Evolutionary conservation across 2,888 invertebrate genomes (phyloP).

Genomic region (Eristalinus aeneus): DNA sequence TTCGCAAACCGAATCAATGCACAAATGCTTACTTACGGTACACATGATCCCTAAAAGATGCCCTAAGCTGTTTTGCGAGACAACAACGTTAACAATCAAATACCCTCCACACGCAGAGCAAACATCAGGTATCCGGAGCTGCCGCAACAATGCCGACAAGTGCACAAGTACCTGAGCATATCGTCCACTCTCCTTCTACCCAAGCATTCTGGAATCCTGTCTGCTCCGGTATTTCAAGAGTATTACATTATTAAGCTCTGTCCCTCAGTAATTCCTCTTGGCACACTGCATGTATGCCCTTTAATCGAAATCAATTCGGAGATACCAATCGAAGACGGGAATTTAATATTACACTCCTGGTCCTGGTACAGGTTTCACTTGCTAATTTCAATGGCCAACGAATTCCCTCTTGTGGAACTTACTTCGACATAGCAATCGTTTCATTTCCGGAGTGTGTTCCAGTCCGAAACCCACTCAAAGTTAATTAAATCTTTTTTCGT

Average conservation of each 20-base stretch:
- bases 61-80: constrained; percentile 41
- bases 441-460: constrained; percentile 5
- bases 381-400: no score
- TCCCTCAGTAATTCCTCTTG: not conserved
- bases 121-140: constrained; percentile 12
- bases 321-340: constrained; percentile 17
- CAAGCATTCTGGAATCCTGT: constrained; percentile 31
- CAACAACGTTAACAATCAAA: constrained; percentile 2
- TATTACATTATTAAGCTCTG: constrained; percentile 53
- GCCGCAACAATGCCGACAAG: constrained; percentile 26
- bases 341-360: constrained; percentile 39
- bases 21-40: constrained; percentile 9
- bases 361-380: not conserved
- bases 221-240: constrained; percentile 26
- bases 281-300: not conserved
- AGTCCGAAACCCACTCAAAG: constrained; percentile 28
- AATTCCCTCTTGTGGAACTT: not conserved
- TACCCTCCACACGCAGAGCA: not conserved
- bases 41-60: constrained; percentile 23
- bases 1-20: not conserved
- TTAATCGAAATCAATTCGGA: constrained; percentile 33
- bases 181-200: constrained; percentile 38
- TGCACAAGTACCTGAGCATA: constrained; percentile 35
- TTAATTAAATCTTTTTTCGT: constrained; percentile 32
- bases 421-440: not conserved